phyloP scores from a whole-genome alignment of 2,797 vertebrate genomes.

The Galaxias olidus region DNA sequence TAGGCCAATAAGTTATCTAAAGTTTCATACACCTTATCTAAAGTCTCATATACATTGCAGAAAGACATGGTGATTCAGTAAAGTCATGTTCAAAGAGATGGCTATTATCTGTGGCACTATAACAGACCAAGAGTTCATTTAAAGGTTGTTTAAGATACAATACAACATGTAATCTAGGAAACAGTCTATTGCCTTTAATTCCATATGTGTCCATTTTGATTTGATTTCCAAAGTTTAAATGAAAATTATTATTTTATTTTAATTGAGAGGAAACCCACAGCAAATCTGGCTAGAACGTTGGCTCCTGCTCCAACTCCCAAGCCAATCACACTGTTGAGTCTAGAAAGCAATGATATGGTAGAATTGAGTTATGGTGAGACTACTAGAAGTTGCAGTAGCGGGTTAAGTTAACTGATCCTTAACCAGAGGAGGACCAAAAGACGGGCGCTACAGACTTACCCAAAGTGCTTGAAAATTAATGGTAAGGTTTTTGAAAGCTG shows the following conservation, averaged over 20 bases:
- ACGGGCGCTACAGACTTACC: slow-evolving; percentile 71
- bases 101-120: too few species aligned
- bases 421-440: not conserved
- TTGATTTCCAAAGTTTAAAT: slow-evolving; percentile 15
- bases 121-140: too few species aligned
- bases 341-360: slow-evolving; percentile 58
- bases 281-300: slow-evolving; percentile 89
- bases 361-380: not conserved
- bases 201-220: slow-evolving; percentile 18
- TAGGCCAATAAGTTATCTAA: not conserved
- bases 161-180: too few species aligned
- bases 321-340: slow-evolving; percentile 87
- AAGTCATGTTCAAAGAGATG: too few species aligned
- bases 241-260: not conserved
- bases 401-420: slow-evolving; percentile 4
- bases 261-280: slow-evolving; percentile 78
- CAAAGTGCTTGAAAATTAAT: slow-evolving; percentile 87
- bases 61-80: too few species aligned
- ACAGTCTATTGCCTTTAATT: too few species aligned
- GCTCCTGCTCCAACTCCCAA: slow-evolving; percentile 93
- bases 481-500: slow-evolving; percentile 90
- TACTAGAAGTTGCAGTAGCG: too few species aligned
- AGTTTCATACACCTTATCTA: not conserved
- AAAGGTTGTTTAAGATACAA: too few species aligned
- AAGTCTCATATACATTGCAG: too few species aligned